Evolutionary conservation across 2,797 vertebrate genomes (phyloP).

Genomic region (Sebastes goodei): DNA sequence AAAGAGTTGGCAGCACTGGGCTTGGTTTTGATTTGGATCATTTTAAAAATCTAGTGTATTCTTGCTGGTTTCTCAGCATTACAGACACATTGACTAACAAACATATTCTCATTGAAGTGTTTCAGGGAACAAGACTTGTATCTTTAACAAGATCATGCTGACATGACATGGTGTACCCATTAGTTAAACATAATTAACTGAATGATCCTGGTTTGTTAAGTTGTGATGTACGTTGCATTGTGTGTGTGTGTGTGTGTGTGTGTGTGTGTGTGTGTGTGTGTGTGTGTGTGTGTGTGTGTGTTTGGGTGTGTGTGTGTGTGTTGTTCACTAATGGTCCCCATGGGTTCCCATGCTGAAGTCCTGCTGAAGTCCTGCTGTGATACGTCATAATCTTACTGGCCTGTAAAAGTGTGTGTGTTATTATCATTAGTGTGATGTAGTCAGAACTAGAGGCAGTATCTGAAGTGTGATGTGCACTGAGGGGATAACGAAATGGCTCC

Average conservation of each 20-base stretch:
- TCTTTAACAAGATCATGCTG: slow-evolving; percentile 3
- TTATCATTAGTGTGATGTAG: not conserved
- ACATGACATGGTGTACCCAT: not conserved
- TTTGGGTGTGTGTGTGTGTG: not conserved
- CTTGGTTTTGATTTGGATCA: too few species aligned
- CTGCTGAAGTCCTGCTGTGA: slow-evolving; percentile 51
- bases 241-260: not conserved
- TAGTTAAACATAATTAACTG: not conserved
- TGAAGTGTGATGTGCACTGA: not conserved
- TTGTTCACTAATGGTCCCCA: not conserved
- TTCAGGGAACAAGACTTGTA: not conserved
- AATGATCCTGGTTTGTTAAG: not conserved
- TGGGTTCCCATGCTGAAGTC: slow-evolving; percentile 48
- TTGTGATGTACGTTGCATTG: not conserved
- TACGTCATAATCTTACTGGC: not conserved
- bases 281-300: slow-evolving; percentile 1
- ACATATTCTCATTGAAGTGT: not conserved
- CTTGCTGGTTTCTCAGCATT: not conserved
- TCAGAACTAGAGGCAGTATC: not conserved
- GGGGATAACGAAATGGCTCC: not conserved
- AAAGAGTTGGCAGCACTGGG: too few species aligned
- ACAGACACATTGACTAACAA: not conserved
- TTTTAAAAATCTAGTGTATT: too few species aligned
- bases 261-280: not conserved
- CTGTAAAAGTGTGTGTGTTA: not conserved